Evolutionary conservation across 2,888 invertebrate genomes (phyloP), one percentile per base, ranked within the genome.

Genomic region (Gibbula magus): DNA sequence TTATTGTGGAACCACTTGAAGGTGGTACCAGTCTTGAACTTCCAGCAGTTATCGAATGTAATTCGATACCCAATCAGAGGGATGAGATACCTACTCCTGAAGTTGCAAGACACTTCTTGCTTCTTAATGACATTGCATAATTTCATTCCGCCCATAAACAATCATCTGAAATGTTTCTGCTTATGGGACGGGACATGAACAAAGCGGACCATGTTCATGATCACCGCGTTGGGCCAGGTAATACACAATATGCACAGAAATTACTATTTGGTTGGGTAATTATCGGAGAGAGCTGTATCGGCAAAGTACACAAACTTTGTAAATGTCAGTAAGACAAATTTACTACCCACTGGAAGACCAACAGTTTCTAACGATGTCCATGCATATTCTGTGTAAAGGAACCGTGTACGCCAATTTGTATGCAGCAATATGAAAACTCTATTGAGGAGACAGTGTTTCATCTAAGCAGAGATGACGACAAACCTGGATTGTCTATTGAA

Each of bases 301-400:
- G 66, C 16, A 77, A 80, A 29, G 45, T 78, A 0, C 83, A 83
- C 51, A 25, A 29, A 51, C 39, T n/a, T 22, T 20, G 53, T 81
- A 18, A 79, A 53, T 74, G 79, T 77, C 2, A 77, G 56, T 45
- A 81, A 81, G 53, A 79, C 79, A 16, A 16, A n/a, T n/a, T n/a
- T n/a, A n/a, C n/a, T n/a, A n/a, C n/a, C n/a, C n/a, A n/a, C n/a
- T n/a, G n/a, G n/a, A n/a, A n/a, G n/a, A 81, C 53, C 13, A 81
- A 77, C 81, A 13, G 75, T 81, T 18, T 79, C 81, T n/a, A 61
- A 56, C 84, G 82, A 8, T 84, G 84, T 61, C 53, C 51, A 10
- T 79, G 74, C 35, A 35, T 22, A 7, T 75, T 83, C 22, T 16
- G 66, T n/a, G 18, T 81, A 22, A 79, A 73, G 29, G 81, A 81